Percentiles rank a stretch among this genome's conserved stretches.
Conservation (phyloP, 2,113 vertebrate species). For the Cercocebus atys region DNA sequence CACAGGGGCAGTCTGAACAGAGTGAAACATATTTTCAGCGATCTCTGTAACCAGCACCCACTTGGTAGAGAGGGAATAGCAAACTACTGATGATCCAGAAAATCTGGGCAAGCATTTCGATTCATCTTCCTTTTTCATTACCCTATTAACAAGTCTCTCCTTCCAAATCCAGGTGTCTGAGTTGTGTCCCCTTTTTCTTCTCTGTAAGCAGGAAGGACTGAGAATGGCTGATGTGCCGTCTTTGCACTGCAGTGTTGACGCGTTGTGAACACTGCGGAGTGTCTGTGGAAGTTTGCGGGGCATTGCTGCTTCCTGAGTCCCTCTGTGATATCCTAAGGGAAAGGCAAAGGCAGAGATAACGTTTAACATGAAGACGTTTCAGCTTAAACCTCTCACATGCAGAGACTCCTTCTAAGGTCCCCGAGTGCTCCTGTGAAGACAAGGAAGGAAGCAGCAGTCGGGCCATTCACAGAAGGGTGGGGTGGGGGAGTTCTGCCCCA, state of each 20-base stretch:
- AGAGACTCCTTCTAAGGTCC: not conserved
- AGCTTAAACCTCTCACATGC: not conserved
- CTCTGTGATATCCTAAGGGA: not conserved
- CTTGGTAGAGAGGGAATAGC: not conserved
- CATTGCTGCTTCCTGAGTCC: not conserved
- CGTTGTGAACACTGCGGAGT: not conserved
- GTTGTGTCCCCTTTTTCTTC: not conserved
- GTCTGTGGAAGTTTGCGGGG: not conserved
- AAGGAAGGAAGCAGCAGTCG: not conserved
- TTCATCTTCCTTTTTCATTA: not conserved
- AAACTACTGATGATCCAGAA: not conserved
- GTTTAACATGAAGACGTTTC: not conserved
- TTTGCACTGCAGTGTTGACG: fast-evolving
- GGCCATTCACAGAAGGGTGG: not conserved
- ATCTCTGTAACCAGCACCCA: not conserved
- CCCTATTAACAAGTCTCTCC: not conserved
- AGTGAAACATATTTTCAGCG: not conserved
- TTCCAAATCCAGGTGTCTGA: not conserved
- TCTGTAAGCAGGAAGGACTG: not conserved
- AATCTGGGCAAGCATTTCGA: not conserved
- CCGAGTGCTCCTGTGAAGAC: not conserved
- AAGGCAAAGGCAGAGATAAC: not conserved
- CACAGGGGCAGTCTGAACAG: not conserved
- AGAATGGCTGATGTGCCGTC: not conserved
- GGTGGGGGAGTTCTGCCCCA: not conserved